A percentile compares a stretch with the other conserved stretches of the same genome.
phyloP scores from a whole-genome alignment of 2,797 vertebrate genomes.

The Thaleichthys pacificus region DNA sequence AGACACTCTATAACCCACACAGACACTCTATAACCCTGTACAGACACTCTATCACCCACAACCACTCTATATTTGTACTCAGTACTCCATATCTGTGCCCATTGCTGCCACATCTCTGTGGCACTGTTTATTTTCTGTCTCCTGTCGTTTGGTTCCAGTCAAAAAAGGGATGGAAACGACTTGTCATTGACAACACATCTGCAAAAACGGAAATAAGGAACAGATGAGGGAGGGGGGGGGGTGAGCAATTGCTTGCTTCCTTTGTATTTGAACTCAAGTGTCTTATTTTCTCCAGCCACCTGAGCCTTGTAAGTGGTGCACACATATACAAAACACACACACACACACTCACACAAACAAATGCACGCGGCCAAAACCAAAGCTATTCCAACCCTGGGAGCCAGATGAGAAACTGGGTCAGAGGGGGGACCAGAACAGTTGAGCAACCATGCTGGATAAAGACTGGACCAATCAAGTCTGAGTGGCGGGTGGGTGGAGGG shows the following conservation, averaged over 20 bases:
- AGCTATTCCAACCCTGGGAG: constrained; percentile 12
- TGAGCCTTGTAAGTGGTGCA: background rate
- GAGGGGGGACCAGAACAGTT: background rate
- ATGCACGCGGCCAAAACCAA: background rate
- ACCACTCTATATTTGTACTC: too few species aligned
- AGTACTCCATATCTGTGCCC: background rate
- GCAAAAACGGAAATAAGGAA: background rate
- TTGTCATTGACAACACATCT: background rate
- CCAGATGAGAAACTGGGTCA: constrained; percentile 33
- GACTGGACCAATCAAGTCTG: background rate
- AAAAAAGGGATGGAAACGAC: background rate
- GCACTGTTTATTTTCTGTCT: background rate
- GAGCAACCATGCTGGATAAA: constrained; percentile 26
- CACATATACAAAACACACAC: background rate
- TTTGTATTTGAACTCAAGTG: background rate
- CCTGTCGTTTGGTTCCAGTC: background rate
- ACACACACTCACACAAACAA: background rate
- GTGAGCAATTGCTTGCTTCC: background rate
- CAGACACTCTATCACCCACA: background rate
- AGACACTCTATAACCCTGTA: background rate
- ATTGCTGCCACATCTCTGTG: background rate
- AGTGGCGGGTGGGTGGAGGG: background rate
- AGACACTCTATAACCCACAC: too few species aligned
- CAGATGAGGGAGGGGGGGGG: background rate
- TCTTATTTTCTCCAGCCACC: constrained; percentile 1